Evolutionary conservation across 1,140 invertebrate genomes (phyloP), one percentile per base, ranked within the genome.

Genomic region (Nasonia giraulti): DNA sequence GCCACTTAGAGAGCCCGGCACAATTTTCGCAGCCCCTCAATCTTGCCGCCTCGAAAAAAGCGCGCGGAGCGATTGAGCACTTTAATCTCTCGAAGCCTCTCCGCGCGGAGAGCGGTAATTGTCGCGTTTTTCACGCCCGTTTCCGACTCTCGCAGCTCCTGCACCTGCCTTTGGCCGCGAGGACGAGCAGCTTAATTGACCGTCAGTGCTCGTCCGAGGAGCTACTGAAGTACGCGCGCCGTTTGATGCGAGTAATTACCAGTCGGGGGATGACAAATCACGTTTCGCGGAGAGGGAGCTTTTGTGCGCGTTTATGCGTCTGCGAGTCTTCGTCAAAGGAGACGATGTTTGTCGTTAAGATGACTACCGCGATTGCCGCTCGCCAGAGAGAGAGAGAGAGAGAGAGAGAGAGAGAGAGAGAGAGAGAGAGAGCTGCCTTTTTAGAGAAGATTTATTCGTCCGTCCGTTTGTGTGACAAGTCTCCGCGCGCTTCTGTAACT

Each of bases 51-150:
- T 62, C 20, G 3, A 62, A 79, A 79, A 40, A 68, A 20, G 40
- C 20, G 33, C 11, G 20, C 68, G 8, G 68, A 11, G 68, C 37
- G 27, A 47, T 71, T 47, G 47, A 71, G 31, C 79, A 71, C 20
- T 80, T 80, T 44, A 71, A 71, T 80, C 11, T 71, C 33, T 31
- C 7, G 47, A 66, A 80, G 50, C 1, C 50, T 75, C 73, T 20
- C 12, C 23, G 10, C 27, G 6, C 33, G 40, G 11, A 62, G 17
- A 62, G 20, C 33, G 31, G 37, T 77, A 88, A 89, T 89, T 87
- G 87, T 87, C 88, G 40, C 40, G 86, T 88, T 89, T 89, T 89
- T 89, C 87, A 89, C 88, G 87, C 88, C 86, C 81, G 84, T 89
- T 89, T 88, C 33, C 33, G 33, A 37, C 33, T 80, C 86, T 87